A percentile compares a stretch with the other conserved stretches of the same genome.
Conservation (phyloP, 2,113 vertebrate species). For the Clupea harengus region DNA sequence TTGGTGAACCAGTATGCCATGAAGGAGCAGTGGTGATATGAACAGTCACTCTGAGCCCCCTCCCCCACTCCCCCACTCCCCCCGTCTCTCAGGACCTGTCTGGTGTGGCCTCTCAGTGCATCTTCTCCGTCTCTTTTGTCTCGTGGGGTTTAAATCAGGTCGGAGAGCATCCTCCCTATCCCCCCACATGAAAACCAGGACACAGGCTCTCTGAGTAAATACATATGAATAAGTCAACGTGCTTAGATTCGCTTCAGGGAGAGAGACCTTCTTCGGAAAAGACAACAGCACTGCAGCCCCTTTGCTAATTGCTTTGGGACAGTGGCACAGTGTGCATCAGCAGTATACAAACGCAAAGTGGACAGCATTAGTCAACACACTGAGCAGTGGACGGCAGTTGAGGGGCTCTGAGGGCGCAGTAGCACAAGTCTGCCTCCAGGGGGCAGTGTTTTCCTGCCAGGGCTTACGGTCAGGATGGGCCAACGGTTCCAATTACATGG, state of each 20-base stretch:
- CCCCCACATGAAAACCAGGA: constrained; percentile 47
- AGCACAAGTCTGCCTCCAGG: constrained; percentile 56
- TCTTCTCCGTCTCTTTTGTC: background rate
- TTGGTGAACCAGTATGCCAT: background rate
- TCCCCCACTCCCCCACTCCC: background rate
- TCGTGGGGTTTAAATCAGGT: background rate
- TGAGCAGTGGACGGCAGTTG: constrained; percentile 43
- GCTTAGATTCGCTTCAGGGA: constrained; percentile 66
- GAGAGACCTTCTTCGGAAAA: constrained; percentile 71
- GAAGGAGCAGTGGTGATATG: constrained; percentile 20
- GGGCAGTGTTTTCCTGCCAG: constrained; percentile 66
- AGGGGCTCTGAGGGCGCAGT: constrained; percentile 49
- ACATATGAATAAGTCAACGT: constrained; percentile 74
- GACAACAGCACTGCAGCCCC: constrained; percentile 61
- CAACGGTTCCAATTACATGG: constrained; percentile 62
- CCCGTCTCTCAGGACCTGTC: constrained; percentile 17
- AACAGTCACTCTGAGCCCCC: constrained; percentile 34
- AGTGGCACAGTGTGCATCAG: constrained; percentile 64
- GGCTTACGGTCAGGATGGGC: constrained; percentile 32
- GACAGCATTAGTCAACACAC: constrained; percentile 72
- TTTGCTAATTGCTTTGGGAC: constrained; percentile 72
- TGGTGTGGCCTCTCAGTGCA: background rate
- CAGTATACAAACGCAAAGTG: constrained; percentile 65
- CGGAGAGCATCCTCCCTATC: constrained; percentile 44
- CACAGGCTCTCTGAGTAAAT: constrained; percentile 64